Evolutionary conservation across 2,888 invertebrate genomes (phyloP), one percentile per base, ranked within the genome.

Genomic region (Cheilosia grossa): DNA sequence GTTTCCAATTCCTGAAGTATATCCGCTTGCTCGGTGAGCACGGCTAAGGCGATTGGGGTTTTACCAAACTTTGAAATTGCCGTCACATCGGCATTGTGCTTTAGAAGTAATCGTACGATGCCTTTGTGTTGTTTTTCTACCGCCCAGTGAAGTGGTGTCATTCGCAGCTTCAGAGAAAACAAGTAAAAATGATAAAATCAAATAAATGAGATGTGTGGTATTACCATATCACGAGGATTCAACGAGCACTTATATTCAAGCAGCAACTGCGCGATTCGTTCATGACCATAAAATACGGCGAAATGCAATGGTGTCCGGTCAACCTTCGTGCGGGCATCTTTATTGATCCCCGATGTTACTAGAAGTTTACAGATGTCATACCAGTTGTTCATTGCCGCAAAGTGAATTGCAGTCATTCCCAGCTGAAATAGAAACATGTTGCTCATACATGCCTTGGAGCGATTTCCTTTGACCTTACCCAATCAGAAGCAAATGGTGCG

Each of bases 61-160:
- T 95, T 94, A 49, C 94, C 94, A 90, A 96, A 96, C 92, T 96
- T 97, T 88, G 96, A 96, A 59, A 93, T 90, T 85, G 94, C 91
- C 58, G 92, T 92, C 9, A 95, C 93, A 90, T 96, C 94, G 0
- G 98, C 97, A 67, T 97, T 96, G 89, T 94, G 93, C 75, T 94
- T 93, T 61, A 98, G 91, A 87, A 98, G 93, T 85, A 94, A 90
- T 67, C 94, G 93, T 53, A 96, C 96, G 58, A 96, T 94, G 79
- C 93, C 93, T 27, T 93, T 91, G 92, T 97, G 96, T 0, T 95
- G 95, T 89, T 96, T 95, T 92, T 97, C 96, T 51, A 96, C 96
- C 6, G 98, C 98, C 98, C 98, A 98, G 93, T 98, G 98, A 75
- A 98, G 93, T 47, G 98, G 97, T 51, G 98, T 98, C 98, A 97